A percentile compares a stretch with the other conserved stretches of the same genome.
Evolutionary conservation across 1,140 invertebrate genomes (phyloP).

Genomic region (Tyrophagus putrescentiae): DNA sequence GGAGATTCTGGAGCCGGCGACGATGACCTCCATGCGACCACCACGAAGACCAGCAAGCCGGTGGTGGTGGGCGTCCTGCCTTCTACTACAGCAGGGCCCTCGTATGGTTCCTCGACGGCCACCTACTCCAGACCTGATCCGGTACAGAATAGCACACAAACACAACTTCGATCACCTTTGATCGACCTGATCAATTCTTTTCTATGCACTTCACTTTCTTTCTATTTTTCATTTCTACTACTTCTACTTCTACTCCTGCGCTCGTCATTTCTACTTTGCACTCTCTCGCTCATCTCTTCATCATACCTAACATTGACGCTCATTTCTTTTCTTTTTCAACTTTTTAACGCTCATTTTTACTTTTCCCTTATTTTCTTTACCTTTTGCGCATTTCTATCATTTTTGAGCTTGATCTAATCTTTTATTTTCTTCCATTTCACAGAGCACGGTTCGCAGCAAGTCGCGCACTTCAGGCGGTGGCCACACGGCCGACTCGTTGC

Average conservation of each 20-base stretch:
- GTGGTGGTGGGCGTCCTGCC: slow-evolving; percentile 19
- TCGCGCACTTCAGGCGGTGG: not conserved
- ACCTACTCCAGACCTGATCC: slow-evolving; percentile 13
- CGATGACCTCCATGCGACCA: not conserved
- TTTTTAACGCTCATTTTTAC: not conserved
- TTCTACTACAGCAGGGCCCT: not conserved
- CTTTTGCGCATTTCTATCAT: not conserved
- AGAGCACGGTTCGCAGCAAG: not conserved
- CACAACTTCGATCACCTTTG: not conserved
- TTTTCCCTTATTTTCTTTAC: not conserved
- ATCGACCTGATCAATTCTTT: too few species aligned
- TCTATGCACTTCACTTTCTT: too few species aligned
- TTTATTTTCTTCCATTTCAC: not conserved
- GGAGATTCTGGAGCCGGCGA: slow-evolving; percentile 23
- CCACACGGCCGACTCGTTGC: not conserved
- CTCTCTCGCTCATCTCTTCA: not conserved
- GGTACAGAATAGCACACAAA: slow-evolving; percentile 2
- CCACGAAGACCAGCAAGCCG: slow-evolving; percentile 16
- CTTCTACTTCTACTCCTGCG: too few species aligned
- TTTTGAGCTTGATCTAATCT: too few species aligned
- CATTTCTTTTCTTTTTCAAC: slow-evolving; percentile 8
- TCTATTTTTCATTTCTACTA: too few species aligned
- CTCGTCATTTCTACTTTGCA: too few species aligned
- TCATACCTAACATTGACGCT: not conserved
- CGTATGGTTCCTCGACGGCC: too few species aligned